Evolutionary conservation across 2,797 vertebrate genomes (phyloP).

Genomic region (Helarctos malayanus): DNA sequence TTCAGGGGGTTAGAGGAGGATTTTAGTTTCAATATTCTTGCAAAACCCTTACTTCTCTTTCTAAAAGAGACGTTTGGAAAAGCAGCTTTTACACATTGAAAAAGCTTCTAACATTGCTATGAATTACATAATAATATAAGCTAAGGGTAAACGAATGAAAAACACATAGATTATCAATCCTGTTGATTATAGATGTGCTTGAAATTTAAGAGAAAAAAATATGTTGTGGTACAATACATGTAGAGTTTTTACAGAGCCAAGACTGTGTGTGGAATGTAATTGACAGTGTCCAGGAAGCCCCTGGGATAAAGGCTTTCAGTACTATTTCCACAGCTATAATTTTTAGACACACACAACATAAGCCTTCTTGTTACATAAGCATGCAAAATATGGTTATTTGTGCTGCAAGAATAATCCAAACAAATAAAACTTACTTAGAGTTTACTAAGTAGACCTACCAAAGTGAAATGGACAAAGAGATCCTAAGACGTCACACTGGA

Average conservation of each 20-base stretch:
- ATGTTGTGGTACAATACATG: neutral
- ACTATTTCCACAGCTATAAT: neutral
- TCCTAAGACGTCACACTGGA: neutral
- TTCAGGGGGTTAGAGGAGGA: neutral
- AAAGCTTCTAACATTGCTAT: neutral
- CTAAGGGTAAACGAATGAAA: slow-evolving; percentile 6
- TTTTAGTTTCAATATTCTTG: slow-evolving; percentile 31
- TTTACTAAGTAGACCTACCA: neutral
- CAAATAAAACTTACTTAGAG: neutral
- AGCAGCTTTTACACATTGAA: neutral
- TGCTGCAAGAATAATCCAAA: neutral
- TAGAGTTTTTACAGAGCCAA: neutral
- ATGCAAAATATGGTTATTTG: neutral
- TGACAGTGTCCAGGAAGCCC: neutral
- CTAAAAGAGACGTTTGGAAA: neutral
- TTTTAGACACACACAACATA: neutral
- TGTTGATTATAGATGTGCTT: neutral
- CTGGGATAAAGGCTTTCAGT: neutral
- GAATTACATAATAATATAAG: neutral
- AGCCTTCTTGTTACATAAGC: neutral
- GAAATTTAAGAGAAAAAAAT: slow-evolving; percentile 26
- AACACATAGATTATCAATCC: neutral
- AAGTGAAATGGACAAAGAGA: neutral
- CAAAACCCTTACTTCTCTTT: neutral
- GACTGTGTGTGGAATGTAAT: neutral